Evolutionary conservation across 2,797 vertebrate genomes (phyloP).

Genomic region (Epinephelus malabaricus): DNA sequence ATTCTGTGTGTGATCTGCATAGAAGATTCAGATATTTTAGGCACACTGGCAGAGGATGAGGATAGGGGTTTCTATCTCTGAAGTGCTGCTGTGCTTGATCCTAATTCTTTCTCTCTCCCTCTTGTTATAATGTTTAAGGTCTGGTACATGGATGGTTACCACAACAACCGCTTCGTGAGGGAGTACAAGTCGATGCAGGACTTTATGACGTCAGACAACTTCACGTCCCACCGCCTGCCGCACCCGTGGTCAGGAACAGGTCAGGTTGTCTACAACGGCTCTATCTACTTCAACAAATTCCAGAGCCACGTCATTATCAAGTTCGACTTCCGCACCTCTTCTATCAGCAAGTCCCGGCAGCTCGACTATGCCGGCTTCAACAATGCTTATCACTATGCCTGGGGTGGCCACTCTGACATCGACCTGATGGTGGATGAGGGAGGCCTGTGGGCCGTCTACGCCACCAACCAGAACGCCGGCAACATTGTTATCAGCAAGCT

Average conservation of each 20-base stretch:
- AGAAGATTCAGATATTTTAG: slow-evolving; percentile 16
- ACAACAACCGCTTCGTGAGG: slow-evolving; percentile 97
- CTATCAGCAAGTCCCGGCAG: slow-evolving; percentile 94
- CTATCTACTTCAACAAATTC: slow-evolving; percentile 99
- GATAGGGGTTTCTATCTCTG: neutral
- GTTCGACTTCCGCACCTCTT: slow-evolving; percentile 95
- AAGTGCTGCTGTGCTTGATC: neutral
- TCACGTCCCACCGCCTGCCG: slow-evolving; percentile 97
- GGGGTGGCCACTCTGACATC: slow-evolving; percentile 98
- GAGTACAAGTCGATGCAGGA: slow-evolving; percentile 97
- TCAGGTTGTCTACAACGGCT: slow-evolving; percentile 98
- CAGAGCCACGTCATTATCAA: slow-evolving; percentile 98
- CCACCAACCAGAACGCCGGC: slow-evolving; percentile 98
- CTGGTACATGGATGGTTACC: slow-evolving; percentile 99
- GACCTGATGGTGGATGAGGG: slow-evolving; percentile 98
- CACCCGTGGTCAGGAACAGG: slow-evolving; percentile 98
- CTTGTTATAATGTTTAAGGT: slow-evolving; percentile 83
- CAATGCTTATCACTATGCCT: slow-evolving; percentile 97
- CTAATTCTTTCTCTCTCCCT: slow-evolving; percentile 9
- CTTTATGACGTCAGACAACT: slow-evolving; percentile 97
- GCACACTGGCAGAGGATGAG: slow-evolving; percentile 19
- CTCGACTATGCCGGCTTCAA: slow-evolving; percentile 97
- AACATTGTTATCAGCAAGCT: slow-evolving; percentile 98
- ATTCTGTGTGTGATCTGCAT: slow-evolving; percentile 56
- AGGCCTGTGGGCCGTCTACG: slow-evolving; percentile 97